Base-by-base conservation (phyloP, 2,113 vertebrate species). In the Sakesphorus luctuosus region DNA sequence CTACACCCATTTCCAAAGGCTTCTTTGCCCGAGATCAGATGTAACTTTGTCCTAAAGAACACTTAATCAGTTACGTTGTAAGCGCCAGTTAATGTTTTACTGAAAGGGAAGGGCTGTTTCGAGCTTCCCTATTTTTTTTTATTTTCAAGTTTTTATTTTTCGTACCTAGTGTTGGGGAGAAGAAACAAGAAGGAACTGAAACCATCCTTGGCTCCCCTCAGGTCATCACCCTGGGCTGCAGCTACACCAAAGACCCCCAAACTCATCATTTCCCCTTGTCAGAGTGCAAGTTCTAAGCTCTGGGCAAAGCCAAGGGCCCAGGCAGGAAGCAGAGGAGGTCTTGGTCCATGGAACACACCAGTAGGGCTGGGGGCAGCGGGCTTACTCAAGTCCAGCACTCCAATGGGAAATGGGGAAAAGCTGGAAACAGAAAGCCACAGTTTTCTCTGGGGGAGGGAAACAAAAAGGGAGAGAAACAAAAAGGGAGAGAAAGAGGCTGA, bases 71-170 rank as follows among this genome's bases (percentile, higher is more conserved):
- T 52, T 68, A 58, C 6, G 24, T 50, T 33, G 3, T 77, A 69
- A 87, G 40, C 87, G 56, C 20, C 36, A 26, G 95, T 97, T 97
- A 97, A 97, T 96, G 29, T 97, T 96, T 97, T 55, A 97, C 96
- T 77, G 3, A 0, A 55, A 93, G 77, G 80, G 49, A 78, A 85
- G 76, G 77, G 81, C 66, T 79, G 92, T 58, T 84, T 72, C 0
- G 7, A 61, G 84, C 40, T 29, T 79, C 53, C 43, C 10, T 40
- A 2, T 74, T 79, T 47, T 13, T 13, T 58, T 75, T 43, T 29
- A 33, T 40, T 55, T 28, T 43, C 40, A 44, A 3, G 23, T 49
- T 83, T 87, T 69, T 44, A 56, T 38, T 78, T 85, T 74, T 87
- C 49, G 59, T 82, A 86, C 38, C 33, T 77, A 40, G 23, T 2